Evolutionary conservation across 2,888 invertebrate species (phyloP).

Genomic region (Bombyx huttoni): DNA sequence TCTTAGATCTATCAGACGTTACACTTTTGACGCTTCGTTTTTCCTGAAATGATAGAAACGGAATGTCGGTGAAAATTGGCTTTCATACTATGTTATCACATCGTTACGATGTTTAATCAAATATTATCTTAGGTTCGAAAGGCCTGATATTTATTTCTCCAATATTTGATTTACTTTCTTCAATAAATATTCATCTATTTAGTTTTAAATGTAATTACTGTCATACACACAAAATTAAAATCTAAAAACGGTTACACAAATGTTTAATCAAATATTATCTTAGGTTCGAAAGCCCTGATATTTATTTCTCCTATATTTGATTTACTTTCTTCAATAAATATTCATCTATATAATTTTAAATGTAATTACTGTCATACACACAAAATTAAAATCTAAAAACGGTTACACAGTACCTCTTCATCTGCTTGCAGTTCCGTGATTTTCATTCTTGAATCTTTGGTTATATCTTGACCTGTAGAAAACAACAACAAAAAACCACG

Average conservation of each 20-base stretch:
- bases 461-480: conserved; percentile 66
- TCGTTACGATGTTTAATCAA: no score
- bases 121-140: no score
- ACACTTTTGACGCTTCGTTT: conserved; percentile 61
- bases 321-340: no score
- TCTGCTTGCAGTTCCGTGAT: conserved; percentile 57
- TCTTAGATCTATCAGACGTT: conserved; percentile 55
- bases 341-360: no score
- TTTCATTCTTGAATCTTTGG: conserved; percentile 66
- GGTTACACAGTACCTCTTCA: conserved; percentile 47
- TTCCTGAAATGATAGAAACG: conserved; percentile 39
- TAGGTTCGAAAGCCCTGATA: no score
- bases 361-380: background rate
- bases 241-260: background rate
- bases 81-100: no score
- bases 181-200: no score
- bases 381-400: background rate
- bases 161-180: no score
- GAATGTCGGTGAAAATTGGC: background rate
- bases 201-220: no score
- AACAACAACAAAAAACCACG: conserved; percentile 23
- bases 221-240: background rate
- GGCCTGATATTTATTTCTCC: no score
- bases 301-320: no score
- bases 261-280: no score